A percentile compares a stretch with the other conserved stretches of the same genome.
phyloP scores from a whole-genome alignment of 2,113 vertebrate species.

The Sigmodon hispidus region DNA sequence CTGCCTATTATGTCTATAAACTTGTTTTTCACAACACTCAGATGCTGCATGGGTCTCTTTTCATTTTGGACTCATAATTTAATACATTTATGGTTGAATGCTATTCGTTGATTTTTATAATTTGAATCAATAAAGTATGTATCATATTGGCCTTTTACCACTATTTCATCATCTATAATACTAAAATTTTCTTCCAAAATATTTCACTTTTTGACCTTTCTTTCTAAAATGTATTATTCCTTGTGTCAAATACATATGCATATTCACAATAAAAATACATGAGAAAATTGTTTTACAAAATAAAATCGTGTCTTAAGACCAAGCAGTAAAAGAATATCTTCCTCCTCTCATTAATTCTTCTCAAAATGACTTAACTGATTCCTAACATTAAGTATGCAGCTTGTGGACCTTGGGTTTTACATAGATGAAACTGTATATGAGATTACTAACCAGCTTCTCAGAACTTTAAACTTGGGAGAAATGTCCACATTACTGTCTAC shows the following conservation, averaged over 20 bases:
- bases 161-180: not conserved
- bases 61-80: not conserved
- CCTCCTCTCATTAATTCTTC: not conserved
- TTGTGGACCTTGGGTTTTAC: not conserved
- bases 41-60: not conserved
- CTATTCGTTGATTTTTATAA: constrained; percentile 10
- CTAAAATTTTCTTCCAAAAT: constrained; percentile 2
- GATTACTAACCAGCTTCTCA: not conserved
- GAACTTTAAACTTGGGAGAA: not conserved
- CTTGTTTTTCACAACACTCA: not conserved
- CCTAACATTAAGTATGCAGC: not conserved
- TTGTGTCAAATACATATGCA: not conserved
- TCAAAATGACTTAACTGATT: not conserved
- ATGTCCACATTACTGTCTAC: not conserved
- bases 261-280: not conserved
- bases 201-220: not conserved
- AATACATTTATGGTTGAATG: constrained; percentile 21
- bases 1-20: not conserved
- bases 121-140: constrained; percentile 36
- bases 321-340: not conserved
- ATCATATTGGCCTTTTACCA: constrained; percentile 20
- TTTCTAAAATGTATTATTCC: not conserved
- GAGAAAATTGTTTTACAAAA: not conserved
- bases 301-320: not conserved
- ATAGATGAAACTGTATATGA: not conserved